Base-by-base conservation (phyloP, 2,113 vertebrate genomes). In the Telmatochromis sp. region DNA sequence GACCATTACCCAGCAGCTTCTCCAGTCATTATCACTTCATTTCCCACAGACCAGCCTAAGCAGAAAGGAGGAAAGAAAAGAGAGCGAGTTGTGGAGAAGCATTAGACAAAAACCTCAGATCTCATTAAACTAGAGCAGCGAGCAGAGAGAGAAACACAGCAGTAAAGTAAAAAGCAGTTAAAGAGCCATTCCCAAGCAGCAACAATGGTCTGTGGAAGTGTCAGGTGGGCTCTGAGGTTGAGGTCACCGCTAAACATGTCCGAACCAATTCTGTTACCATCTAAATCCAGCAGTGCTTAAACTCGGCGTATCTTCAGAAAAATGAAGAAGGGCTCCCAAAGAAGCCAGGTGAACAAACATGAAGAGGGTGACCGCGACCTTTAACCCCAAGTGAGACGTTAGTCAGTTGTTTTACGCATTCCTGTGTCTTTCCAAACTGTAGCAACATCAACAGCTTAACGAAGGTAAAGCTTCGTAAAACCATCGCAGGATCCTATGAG, bases 21-120 rank as follows among this genome's bases (percentile, higher is more conserved):
- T 83, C 47, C 45, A 9, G 33, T 73, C 3, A 11, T 73, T 83
- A 23, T 86, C 51, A 51, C 60, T 47, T 73, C 19, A 79, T 85
- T 90, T 89, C 89, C 90, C 93, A 95, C 91, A 94, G 93, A 95
- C 89, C 95, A 90, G 92, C 89, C 84, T 81, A 53, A 94, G 93
- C 89, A 90, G 87, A 80, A 87, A 79, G 83, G 68, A 80, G 82
- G 37, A 51, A 40, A 33, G 26, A 68, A 84, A 73, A 86, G 50
- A 86, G 54, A 79, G 51, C 3, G 9, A 28, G 53, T 73, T 84
- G 23, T 86, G 55, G 79, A 87, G 63, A 80, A 91, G 92, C 87
- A 9, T 90, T 89, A 93, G 80, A 82, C 86, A 87, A 82, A 89
- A 91, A 84, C 81, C 15, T 87, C 54, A 80, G 54, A 80, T 82